Conservation (phyloP, 2,888 invertebrate species). For the Lepeophtheirus nordmannii region DNA sequence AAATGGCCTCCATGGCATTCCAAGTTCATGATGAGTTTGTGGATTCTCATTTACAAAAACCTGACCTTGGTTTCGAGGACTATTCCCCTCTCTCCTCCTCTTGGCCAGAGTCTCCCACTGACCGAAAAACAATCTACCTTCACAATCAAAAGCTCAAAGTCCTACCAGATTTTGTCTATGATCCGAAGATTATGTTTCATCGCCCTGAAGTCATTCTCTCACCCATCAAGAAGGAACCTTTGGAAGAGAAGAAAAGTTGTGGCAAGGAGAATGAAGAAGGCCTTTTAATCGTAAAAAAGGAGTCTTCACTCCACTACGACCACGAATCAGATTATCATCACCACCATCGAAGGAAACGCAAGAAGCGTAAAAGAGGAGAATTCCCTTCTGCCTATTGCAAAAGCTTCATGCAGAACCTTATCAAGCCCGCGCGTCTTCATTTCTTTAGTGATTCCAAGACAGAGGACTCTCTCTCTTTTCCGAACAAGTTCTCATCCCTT, state of each 20-base stretch:
- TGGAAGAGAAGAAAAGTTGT: no score
- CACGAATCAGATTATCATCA: not conserved
- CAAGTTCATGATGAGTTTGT: constrained; percentile 3
- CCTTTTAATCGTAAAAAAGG: no score
- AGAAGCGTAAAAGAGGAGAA: not conserved
- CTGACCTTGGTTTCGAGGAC: not conserved
- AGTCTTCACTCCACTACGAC: not conserved
- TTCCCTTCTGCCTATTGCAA: not conserved
- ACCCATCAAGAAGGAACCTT: constrained; percentile 1
- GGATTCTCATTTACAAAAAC: not conserved
- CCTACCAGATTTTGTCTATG: not conserved
- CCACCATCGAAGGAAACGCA: constrained; percentile 3
- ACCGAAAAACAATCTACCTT: not conserved
- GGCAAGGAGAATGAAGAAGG: not conserved
- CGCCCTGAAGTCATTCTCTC: constrained; percentile 1
- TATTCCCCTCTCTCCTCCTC: not conserved
- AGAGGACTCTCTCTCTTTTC: not conserved
- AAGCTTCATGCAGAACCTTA: not conserved
- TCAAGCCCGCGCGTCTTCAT: not conserved
- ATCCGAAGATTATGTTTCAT: constrained; percentile 17
- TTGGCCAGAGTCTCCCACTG: not conserved
- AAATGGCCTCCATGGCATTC: not conserved
- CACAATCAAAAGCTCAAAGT: not conserved
- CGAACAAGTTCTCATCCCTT: constrained; percentile 7
- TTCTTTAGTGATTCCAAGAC: not conserved